Conservation (phyloP, 2,797 vertebrate genomes). For the Nannoperca obscura region DNA sequence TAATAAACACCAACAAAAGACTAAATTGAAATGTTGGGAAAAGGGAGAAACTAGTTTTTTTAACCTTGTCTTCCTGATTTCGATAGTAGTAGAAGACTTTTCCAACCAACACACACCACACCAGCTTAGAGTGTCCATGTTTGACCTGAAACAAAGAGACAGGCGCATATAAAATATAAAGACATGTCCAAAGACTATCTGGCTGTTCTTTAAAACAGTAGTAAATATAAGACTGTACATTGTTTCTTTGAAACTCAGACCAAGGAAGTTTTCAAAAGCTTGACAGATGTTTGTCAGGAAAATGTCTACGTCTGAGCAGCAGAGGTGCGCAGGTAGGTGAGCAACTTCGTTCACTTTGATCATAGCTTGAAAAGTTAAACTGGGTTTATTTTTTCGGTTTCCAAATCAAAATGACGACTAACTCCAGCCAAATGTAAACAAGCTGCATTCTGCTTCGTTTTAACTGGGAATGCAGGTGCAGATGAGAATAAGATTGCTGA, state of each 20-base stretch:
- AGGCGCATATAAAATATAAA: not conserved
- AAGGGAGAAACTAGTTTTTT: slow-evolving; percentile 1
- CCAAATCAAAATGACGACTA: slow-evolving; percentile 12
- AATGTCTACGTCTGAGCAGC: slow-evolving; percentile 39
- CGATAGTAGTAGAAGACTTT: slow-evolving; percentile 94
- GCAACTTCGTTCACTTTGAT: not conserved
- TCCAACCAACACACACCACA: slow-evolving; percentile 93
- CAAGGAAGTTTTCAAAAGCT: slow-evolving; percentile 12
- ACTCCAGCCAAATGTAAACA: slow-evolving; percentile 29
- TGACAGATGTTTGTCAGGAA: slow-evolving; percentile 9
- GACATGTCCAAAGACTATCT: not conserved
- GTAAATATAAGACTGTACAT: not conserved
- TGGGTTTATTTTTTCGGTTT: not conserved
- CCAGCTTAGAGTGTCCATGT: slow-evolving; percentile 96
- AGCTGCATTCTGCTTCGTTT: slow-evolving; percentile 6
- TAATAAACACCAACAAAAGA: not conserved
- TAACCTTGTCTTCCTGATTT: slow-evolving; percentile 95
- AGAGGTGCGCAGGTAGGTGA: slow-evolving; percentile 28
- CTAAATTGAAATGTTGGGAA: not conserved
- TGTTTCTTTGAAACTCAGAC: slow-evolving; percentile 24
- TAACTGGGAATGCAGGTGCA: slow-evolving; percentile 30
- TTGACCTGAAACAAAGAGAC: slow-evolving; percentile 88
- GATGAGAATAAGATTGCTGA: slow-evolving; percentile 35
- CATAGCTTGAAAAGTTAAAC: slow-evolving; percentile 1
- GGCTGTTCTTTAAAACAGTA: not conserved